A percentile compares a stretch with the other conserved stretches of the same genome.
Evolutionary conservation across 92 coral and sea anemone species (phyloP).

Genomic region (Pocillopora meandrina): DNA sequence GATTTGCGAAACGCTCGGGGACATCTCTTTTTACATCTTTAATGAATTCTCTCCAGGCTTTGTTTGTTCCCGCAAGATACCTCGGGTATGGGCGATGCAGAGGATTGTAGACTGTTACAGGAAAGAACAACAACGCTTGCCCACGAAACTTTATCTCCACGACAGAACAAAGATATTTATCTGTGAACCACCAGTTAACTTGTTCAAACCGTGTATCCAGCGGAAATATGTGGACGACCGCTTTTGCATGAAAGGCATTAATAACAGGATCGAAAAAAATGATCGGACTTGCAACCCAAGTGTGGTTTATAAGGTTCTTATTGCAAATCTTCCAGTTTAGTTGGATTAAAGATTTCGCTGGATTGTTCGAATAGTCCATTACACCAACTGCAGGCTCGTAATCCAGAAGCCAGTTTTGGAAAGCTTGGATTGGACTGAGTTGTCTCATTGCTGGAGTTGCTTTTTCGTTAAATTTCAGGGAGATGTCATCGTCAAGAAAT

Average conservation of each 20-base stretch:
- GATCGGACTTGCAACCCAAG: conserved; percentile 19
- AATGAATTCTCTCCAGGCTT: conserved; percentile 22
- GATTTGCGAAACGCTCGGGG: conserved; percentile 1
- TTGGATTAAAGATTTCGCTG: neutral
- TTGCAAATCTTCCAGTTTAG: neutral
- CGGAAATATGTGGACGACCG: conserved; percentile 35
- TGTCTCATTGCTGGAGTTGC: too few species aligned
- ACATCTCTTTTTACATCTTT: neutral
- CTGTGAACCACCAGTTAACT: conserved; percentile 36
- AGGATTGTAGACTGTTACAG: conserved; percentile 19
- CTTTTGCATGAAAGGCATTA: conserved; percentile 35
- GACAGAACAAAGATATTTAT: conserved; percentile 18
- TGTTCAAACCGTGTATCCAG: conserved; percentile 11
- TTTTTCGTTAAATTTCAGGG: too few species aligned
- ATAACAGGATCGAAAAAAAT: conserved; percentile 36
- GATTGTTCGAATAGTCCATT: conserved; percentile 1
- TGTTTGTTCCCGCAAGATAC: neutral
- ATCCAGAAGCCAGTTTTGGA: conserved; percentile 37
- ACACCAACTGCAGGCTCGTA: conserved; percentile 47
- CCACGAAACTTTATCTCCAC: conserved; percentile 54
- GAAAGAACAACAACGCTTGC: conserved; percentile 37
- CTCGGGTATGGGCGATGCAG: conserved; percentile 8
- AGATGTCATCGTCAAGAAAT: too few species aligned
- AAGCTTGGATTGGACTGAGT: too few species aligned
- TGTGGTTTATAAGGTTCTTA: neutral